Conservation (phyloP, 2,113 vertebrate genomes). For the Anguilla rostrata region DNA sequence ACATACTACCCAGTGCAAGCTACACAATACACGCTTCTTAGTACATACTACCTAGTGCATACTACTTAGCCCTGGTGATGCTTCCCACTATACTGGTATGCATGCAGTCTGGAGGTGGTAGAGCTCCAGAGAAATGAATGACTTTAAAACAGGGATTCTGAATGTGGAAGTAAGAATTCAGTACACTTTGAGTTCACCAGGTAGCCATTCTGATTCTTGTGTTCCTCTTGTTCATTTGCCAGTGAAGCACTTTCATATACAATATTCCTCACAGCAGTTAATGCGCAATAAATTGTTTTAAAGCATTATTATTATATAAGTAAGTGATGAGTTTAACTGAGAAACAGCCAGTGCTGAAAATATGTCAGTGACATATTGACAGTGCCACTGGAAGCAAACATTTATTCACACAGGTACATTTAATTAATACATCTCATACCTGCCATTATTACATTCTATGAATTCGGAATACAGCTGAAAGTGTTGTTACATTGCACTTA, state of each 20-base stretch:
- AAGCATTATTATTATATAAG: background rate
- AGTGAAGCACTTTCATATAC: background rate
- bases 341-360: background rate
- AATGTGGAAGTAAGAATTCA: conserved; percentile 19
- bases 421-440: too few relatives aligned
- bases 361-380: too few relatives aligned
- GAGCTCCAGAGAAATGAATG: too few relatives aligned
- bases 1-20: too few relatives aligned
- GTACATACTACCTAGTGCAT: too few relatives aligned
- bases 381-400: background rate
- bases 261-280: background rate
- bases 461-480: background rate
- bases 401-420: background rate
- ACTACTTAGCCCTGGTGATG: too few relatives aligned
- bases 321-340: background rate
- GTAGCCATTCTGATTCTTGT: background rate
- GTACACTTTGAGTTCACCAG: background rate
- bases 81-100: too few relatives aligned
- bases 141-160: conserved; percentile 13
- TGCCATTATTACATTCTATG: background rate
- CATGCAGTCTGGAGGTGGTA: too few relatives aligned
- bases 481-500: too few relatives aligned
- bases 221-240: background rate
- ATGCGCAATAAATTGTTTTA: background rate
- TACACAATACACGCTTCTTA: too few relatives aligned